These are phyloP conservation scores for Apamea sordens DNA, from an alignment of 2,888 invertebrate genomes.

Conservation along the genomic window DNA sequence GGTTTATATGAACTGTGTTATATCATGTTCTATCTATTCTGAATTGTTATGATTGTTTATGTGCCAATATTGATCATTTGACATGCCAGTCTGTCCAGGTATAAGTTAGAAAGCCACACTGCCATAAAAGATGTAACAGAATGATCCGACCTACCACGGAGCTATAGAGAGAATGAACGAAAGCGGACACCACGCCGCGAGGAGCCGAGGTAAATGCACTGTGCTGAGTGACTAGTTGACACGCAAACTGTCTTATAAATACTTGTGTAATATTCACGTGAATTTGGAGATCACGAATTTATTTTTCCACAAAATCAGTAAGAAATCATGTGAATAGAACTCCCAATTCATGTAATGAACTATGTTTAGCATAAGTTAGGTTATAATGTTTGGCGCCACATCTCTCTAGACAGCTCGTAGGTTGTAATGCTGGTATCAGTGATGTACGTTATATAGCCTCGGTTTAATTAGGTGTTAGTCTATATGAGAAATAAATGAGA, in stretches of 20 bases:
- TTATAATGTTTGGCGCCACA: constrained; percentile 62
- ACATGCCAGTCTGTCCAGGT: constrained; percentile 89
- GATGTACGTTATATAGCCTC: constrained; percentile 74
- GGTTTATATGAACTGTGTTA: constrained; percentile 75
- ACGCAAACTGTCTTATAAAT: constrained; percentile 64
- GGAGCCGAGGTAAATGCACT: constrained; percentile 88
- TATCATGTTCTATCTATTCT: constrained; percentile 64
- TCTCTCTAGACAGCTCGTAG: constrained; percentile 76
- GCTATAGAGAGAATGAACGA: constrained; percentile 80
- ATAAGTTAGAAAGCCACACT: constrained; percentile 87
- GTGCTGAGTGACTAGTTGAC: constrained; percentile 81
- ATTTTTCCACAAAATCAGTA: constrained; percentile 54
- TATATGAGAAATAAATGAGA: constrained; percentile 73
- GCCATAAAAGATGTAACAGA: constrained; percentile 84
- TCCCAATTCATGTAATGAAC: constrained; percentile 63
- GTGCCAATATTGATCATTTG: constrained; percentile 83
- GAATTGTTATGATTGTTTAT: constrained; percentile 70
- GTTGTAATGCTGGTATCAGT: constrained; percentile 70
- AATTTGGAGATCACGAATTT: constrained; percentile 62
- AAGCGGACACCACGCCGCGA: constrained; percentile 80
- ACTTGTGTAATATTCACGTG: constrained; percentile 70
- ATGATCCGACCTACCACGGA: constrained; percentile 81
- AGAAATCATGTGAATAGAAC: constrained; percentile 58
- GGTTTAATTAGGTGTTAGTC: constrained; percentile 80
- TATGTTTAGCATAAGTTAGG: constrained; percentile 68